These are phyloP conservation scores for Alca torda DNA, from an alignment of 2,797 vertebrate species.

Conservation along the genomic window DNA sequence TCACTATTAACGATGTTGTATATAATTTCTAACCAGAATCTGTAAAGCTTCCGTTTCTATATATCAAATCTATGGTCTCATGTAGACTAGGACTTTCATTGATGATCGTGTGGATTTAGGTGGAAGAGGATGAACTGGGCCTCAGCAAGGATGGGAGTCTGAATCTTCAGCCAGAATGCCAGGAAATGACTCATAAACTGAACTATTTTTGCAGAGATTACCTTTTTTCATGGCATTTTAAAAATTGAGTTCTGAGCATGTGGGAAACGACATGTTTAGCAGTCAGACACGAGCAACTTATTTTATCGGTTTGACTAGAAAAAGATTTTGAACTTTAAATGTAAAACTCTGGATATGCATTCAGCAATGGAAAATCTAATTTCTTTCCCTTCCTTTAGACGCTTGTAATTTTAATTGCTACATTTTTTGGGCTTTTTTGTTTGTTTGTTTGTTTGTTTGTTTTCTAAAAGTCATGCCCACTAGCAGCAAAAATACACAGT, in stretches of 20 bases:
- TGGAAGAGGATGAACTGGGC: not conserved
- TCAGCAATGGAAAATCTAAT: not conserved
- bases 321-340: constrained; percentile 15
- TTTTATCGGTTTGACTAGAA: constrained; percentile 16
- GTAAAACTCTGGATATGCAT: not conserved
- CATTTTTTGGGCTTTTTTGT: too few species aligned
- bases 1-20: not conserved
- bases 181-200: constrained; percentile 19
- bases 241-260: not conserved
- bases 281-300: not conserved
- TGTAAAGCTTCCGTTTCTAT: not conserved
- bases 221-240: constrained; percentile 14
- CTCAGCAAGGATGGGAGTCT: not conserved
- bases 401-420: not conserved
- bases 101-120: not conserved
- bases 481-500: not conserved
- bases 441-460: too few species aligned
- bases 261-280: constrained; percentile 20
- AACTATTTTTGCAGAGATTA: constrained; percentile 28
- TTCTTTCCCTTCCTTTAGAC: not conserved
- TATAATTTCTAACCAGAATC: not conserved
- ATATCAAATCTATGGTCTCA: not conserved
- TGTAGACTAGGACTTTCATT: not conserved
- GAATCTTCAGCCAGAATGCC: not conserved
- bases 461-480: not conserved